These are phyloP conservation scores for Eutolmus rufibarbis DNA, from an alignment of 2,888 invertebrate genomes.

Conservation along the genomic window DNA sequence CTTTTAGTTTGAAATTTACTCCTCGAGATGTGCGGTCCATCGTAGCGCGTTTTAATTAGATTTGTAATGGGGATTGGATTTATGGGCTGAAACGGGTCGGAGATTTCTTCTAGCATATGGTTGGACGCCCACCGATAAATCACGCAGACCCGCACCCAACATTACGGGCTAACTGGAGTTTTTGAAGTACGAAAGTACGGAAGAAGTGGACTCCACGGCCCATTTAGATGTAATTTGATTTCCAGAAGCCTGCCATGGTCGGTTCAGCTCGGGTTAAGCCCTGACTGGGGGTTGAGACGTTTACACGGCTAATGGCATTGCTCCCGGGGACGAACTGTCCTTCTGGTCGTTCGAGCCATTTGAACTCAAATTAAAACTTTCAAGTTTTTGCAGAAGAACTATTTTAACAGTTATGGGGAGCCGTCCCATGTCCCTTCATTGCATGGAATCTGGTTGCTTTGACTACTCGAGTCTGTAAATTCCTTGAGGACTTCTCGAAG, in stretches of 20 bases:
- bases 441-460: neutral
- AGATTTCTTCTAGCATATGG: neutral
- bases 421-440: neutral
- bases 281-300: neutral
- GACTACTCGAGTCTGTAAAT: neutral
- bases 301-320: neutral
- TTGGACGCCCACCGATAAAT: neutral
- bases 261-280: neutral
- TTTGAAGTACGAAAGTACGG: neutral
- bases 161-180: neutral
- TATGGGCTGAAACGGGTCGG: neutral
- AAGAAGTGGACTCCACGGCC: neutral
- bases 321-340: neutral
- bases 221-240: neutral
- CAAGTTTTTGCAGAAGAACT: neutral
- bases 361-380: constrained; percentile 22
- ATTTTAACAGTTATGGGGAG: constrained; percentile 2
- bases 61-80: neutral
- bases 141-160: neutral
- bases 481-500: neutral
- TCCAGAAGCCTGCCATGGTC: neutral
- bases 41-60: neutral
- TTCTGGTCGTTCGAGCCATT: neutral
- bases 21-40: neutral
- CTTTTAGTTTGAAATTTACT: neutral